phyloP scores from a whole-genome alignment of 2,113 vertebrate species.

The Etheostoma spectabile region DNA sequence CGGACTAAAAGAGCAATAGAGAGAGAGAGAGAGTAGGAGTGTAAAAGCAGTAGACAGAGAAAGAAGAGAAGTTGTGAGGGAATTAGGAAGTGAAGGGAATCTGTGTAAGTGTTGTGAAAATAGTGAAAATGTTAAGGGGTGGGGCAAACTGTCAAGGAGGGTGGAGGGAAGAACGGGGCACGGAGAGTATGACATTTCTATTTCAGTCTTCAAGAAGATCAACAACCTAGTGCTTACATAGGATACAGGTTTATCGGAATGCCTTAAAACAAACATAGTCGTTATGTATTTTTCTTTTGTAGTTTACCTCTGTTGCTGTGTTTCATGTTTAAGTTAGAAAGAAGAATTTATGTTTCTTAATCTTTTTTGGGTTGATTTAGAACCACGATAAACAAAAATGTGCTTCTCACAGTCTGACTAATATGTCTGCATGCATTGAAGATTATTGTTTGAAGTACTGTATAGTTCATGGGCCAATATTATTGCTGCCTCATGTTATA shows the following conservation, averaged over 20 bases:
- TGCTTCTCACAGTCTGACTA: constrained; percentile 6
- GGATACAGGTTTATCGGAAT: constrained; percentile 17
- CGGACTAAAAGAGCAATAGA: constrained; percentile 32
- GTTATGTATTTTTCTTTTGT: constrained; percentile 3
- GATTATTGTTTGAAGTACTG: constrained; percentile 13
- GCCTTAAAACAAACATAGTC: constrained; percentile 14
- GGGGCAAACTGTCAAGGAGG: constrained; percentile 44
- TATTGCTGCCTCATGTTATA: constrained; percentile 14
- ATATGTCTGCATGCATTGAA: constrained; percentile 11
- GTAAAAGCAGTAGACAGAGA: constrained; percentile 17
- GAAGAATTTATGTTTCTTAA: not conserved
- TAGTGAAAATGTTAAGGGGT: constrained; percentile 31
- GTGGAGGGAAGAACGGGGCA: constrained; percentile 8
- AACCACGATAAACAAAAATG: constrained; percentile 8
- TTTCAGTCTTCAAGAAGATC: constrained; percentile 4
- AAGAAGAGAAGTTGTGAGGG: constrained; percentile 27
- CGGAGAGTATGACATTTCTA: constrained; percentile 31
- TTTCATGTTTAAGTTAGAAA: constrained; percentile 3
- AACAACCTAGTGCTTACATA: not conserved
- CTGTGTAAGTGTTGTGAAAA: constrained; percentile 25
- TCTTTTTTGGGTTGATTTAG: constrained; percentile 5
- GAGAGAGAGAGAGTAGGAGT: constrained; percentile 27
- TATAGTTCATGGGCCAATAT: constrained; percentile 16
- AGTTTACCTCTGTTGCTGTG: not conserved
- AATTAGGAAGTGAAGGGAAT: constrained; percentile 28